Evolutionary conservation across 2,113 vertebrate genomes (phyloP).

Genomic region (Aythya baeri): DNA sequence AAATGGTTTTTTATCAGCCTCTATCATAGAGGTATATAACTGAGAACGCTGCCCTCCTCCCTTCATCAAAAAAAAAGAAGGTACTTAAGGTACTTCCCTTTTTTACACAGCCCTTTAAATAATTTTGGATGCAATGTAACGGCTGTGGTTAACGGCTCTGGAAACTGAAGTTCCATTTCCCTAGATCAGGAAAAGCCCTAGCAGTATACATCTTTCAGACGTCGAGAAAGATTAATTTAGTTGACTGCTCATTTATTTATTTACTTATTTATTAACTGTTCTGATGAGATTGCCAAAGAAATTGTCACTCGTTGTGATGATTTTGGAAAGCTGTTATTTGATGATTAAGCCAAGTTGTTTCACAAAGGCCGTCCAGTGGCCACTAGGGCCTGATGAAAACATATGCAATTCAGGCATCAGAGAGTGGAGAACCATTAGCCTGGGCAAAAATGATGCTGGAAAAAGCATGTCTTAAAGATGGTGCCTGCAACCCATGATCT

Average conservation of each 20-base stretch:
- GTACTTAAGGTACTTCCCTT: not conserved
- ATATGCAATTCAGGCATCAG: accelerated
- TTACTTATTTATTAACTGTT: not conserved
- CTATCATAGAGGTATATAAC: not conserved
- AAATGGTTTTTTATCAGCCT: not conserved
- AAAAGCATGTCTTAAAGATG: not conserved
- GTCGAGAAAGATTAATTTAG: not conserved
- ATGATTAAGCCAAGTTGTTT: not conserved
- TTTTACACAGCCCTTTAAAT: not conserved
- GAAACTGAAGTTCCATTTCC: not conserved
- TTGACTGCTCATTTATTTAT: not conserved
- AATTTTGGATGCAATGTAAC: not conserved
- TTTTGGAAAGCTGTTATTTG: not conserved
- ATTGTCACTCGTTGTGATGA: not conserved
- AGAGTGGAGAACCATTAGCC: not conserved
- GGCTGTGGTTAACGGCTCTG: not conserved
- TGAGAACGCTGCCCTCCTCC: not conserved
- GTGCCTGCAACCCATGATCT: accelerated
- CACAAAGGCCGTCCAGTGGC: not conserved
- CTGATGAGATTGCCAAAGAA: not conserved
- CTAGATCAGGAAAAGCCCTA: not conserved
- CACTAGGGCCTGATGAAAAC: not conserved
- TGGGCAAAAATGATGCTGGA: accelerated
- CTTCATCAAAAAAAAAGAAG: not conserved
- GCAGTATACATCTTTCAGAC: not conserved